A percentile compares a stretch with the other conserved stretches of the same genome.
Evolutionary conservation across 2,888 invertebrate genomes (phyloP).

Genomic region (Ophonus ardosiacus): DNA sequence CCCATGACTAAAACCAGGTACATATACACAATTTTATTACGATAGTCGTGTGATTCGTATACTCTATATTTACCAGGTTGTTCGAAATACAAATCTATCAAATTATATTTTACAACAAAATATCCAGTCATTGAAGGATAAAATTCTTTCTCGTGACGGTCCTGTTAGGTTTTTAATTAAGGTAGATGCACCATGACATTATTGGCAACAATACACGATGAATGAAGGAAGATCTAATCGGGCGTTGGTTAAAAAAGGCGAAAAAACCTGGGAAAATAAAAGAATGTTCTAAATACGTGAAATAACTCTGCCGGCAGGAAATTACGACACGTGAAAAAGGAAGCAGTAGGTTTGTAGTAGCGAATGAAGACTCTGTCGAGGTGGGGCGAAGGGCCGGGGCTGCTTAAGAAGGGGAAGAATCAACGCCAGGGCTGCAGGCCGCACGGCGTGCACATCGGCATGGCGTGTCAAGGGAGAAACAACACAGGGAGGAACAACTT

Average conservation of each 20-base stretch:
- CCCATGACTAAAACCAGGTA: too few species aligned
- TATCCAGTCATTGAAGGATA: not conserved
- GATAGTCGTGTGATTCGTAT: too few species aligned
- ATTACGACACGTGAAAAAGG: constrained; percentile 58
- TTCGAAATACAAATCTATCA: not conserved
- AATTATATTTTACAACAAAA: not conserved
- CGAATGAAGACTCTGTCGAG: constrained; percentile 12
- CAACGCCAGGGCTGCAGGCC: constrained; percentile 49
- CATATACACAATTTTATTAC: too few species aligned
- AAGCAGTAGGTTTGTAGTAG: constrained; percentile 52
- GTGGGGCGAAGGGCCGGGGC: constrained; percentile 20
- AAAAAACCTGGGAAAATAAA: constrained; percentile 51
- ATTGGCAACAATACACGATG: constrained; percentile 40
- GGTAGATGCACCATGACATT: constrained; percentile 36
- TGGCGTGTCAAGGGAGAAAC: constrained; percentile 26
- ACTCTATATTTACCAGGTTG: too few species aligned
- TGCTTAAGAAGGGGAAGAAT: constrained; percentile 30
- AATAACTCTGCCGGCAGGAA: constrained; percentile 53
- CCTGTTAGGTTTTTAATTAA: constrained; percentile 31
- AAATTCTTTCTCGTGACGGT: not conserved
- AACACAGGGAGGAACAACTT: not conserved
- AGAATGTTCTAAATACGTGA: constrained; percentile 56
- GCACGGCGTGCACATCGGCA: constrained; percentile 47
- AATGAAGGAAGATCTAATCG: constrained; percentile 49
- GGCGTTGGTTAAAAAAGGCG: constrained; percentile 30